Percentiles rank a stretch among this genome's conserved stretches.
Conservation (phyloP, 2,113 vertebrate species). For the Myotis davidii region DNA sequence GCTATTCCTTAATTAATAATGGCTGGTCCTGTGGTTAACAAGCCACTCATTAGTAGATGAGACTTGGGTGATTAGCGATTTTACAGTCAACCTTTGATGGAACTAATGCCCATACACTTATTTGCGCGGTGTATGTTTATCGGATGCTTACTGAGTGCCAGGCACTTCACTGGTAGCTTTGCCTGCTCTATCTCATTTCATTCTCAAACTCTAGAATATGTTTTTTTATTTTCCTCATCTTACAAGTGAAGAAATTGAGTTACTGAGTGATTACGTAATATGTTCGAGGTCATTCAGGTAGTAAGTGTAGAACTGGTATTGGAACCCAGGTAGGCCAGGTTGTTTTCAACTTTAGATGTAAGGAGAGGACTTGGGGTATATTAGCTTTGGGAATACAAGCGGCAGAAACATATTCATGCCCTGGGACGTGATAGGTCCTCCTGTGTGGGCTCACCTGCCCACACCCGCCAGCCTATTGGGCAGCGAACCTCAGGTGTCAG, state of each 20-base stretch:
- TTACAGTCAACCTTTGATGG: background rate
- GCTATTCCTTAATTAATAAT: background rate
- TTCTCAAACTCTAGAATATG: background rate
- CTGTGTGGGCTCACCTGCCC: background rate
- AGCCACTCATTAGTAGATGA: constrained; percentile 49
- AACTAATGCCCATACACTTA: background rate
- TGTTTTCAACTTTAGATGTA: background rate
- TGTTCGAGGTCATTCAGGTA: background rate
- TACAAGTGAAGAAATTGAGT: constrained; percentile 2
- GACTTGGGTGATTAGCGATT: constrained; percentile 44
- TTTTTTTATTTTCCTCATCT: background rate
- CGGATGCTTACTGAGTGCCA: background rate
- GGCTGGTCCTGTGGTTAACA: background rate
- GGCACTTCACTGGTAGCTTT: background rate
- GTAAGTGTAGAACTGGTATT: background rate
- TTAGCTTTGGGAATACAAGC: background rate
- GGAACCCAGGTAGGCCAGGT: background rate
- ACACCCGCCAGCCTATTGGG: background rate
- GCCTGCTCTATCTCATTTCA: background rate
- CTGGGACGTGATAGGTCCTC: too few relatives aligned
- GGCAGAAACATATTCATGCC: background rate
- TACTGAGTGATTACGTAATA: background rate
- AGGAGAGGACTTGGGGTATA: background rate
- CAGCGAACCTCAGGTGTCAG: background rate
- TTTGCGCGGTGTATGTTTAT: background rate